A percentile compares a stretch with the other conserved stretches of the same genome.
phyloP scores from a whole-genome alignment of 2,797 vertebrate genomes.

The Podargus strigoides region DNA sequence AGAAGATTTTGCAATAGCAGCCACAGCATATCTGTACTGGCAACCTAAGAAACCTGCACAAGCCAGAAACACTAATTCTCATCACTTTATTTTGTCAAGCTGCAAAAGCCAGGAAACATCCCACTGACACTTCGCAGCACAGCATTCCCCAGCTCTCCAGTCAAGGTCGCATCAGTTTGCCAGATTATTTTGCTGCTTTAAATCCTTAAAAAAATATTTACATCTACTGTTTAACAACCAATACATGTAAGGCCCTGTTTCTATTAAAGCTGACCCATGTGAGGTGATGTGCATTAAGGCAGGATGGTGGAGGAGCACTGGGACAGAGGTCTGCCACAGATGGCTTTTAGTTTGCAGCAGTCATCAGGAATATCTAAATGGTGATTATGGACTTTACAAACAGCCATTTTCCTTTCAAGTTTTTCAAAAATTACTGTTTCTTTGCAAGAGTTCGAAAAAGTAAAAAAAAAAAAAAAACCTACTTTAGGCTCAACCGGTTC shows the following conservation, averaged over 20 bases:
- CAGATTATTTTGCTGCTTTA: not conserved
- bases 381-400: not conserved
- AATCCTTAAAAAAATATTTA: not conserved
- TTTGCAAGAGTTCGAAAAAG: not conserved
- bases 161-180: not conserved
- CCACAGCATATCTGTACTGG: not conserved
- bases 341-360: not conserved
- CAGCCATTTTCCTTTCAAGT: not conserved
- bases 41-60: not conserved
- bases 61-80: not conserved
- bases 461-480: conserved; percentile 38
- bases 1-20: not conserved
- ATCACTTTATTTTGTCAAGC: not conserved
- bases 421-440: not conserved
- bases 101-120: not conserved
- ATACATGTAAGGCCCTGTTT: not conserved
- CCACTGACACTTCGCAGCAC: not conserved
- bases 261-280: accelerated
- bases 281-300: not conserved
- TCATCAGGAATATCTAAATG: not conserved
- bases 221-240: not conserved
- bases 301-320: not conserved
- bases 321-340: not conserved
- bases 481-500: conserved; percentile 87
- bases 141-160: not conserved